Conservation (phyloP, 2,113 vertebrate genomes). For the Strigops habroptila region DNA sequence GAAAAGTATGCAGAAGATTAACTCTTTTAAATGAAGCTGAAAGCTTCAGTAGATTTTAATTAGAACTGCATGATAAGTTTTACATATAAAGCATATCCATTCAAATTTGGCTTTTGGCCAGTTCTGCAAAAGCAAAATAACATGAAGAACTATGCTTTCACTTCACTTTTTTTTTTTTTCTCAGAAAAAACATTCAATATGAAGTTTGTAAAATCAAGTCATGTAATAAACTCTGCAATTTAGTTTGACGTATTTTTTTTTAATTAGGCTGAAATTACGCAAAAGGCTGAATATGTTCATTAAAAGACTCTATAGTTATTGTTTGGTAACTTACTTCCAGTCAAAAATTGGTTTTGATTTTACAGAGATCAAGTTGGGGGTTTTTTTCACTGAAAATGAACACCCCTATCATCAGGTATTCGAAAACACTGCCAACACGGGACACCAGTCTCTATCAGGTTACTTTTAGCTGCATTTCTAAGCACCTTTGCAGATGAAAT, state of each 20-base stretch:
- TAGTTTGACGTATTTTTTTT: background rate
- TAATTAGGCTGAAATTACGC: background rate
- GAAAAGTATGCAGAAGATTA: conserved; percentile 1
- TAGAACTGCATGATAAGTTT: conserved; percentile 53
- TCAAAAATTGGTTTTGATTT: background rate
- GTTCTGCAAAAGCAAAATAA: background rate
- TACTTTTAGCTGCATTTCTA: background rate
- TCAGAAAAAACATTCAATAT: background rate
- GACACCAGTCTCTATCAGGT: background rate
- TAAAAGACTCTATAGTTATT: background rate
- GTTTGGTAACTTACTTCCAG: background rate
- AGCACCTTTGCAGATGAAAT: background rate
- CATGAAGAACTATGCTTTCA: background rate
- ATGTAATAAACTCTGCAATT: background rate
- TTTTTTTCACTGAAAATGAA: background rate
- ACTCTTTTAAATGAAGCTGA: conserved; percentile 41
- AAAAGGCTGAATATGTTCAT: background rate
- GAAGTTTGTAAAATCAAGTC: background rate
- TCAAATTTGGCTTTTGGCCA: conserved; percentile 42
- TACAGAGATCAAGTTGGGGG: background rate
- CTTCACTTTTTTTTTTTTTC: background rate
- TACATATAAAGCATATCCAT: background rate
- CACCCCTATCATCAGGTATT: background rate
- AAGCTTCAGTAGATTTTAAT: conserved; percentile 67
- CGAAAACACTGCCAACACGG: background rate